These are phyloP conservation scores for Troides helena DNA, from an alignment of 2,888 invertebrate species.

Conservation along the genomic window DNA sequence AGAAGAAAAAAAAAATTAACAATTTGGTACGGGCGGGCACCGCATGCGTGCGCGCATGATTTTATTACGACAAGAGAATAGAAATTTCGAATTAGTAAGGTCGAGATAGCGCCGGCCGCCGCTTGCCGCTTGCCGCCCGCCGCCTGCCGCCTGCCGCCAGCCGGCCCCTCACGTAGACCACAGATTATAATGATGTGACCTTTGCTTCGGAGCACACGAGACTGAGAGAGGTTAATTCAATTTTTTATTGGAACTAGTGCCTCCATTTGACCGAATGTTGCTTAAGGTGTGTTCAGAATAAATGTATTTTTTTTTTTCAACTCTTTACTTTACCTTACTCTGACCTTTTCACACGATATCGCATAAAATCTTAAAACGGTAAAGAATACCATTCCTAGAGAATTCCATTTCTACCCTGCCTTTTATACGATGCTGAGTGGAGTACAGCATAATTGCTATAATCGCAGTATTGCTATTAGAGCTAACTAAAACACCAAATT, in stretches of 20 bases:
- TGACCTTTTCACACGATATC: too few species aligned
- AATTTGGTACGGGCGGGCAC: slow-evolving; percentile 47
- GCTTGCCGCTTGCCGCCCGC: too few species aligned
- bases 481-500: too few species aligned
- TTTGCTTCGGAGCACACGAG: slow-evolving; percentile 65
- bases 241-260: slow-evolving; percentile 68
- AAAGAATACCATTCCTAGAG: too few species aligned
- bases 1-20: slow-evolving; percentile 40
- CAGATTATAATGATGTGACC: slow-evolving; percentile 75
- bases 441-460: too few species aligned
- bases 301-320: too few species aligned
- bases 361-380: too few species aligned
- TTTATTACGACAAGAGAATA: slow-evolving; percentile 74
- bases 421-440: too few species aligned
- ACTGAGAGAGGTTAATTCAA: slow-evolving; percentile 60
- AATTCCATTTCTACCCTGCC: too few species aligned
- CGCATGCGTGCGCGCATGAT: slow-evolving; percentile 67
- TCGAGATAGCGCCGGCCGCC: slow-evolving; percentile 44
- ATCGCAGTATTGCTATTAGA: too few species aligned
- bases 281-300: slow-evolving; percentile 38
- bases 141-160: slow-evolving; percentile 43
- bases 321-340: too few species aligned
- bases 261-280: slow-evolving; percentile 52
- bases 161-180: slow-evolving; percentile 63
- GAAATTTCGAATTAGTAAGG: slow-evolving; percentile 69